Evolutionary conservation across 64 coral and sea anemone genomes (phyloP).

Genomic region (Astreopora myriophthalma): DNA sequence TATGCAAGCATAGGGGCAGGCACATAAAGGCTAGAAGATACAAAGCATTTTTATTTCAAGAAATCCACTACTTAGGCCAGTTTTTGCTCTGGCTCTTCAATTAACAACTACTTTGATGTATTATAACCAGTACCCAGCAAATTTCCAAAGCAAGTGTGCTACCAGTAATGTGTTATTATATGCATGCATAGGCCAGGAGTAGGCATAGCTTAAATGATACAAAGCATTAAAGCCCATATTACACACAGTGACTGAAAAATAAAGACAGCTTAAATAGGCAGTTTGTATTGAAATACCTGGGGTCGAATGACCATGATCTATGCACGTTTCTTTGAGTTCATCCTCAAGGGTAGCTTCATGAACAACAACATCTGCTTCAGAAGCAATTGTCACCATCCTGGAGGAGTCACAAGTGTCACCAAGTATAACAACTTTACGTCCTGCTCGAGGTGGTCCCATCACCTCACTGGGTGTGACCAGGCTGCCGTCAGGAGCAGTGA

Average conservation of each 20-base stretch:
- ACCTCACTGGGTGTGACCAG: constrained; percentile 75
- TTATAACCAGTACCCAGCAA: too few relatives aligned
- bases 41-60: too few relatives aligned
- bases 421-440: constrained; percentile 89
- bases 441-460: constrained; percentile 66
- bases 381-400: constrained; percentile 44
- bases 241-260: not conserved
- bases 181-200: too few relatives aligned
- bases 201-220: too few relatives aligned
- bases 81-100: too few relatives aligned
- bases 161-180: too few relatives aligned
- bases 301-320: constrained; percentile 92
- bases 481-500: constrained; percentile 71
- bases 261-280: not conserved
- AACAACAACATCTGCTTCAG: constrained; percentile 77
- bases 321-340: constrained; percentile 79
- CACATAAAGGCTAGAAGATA: too few relatives aligned
- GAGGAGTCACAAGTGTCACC: constrained; percentile 94
- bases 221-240: too few relatives aligned
- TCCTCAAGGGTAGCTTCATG: constrained; percentile 96
- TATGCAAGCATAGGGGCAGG: too few relatives aligned
- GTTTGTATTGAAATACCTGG: constrained; percentile 62
- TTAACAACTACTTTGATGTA: too few relatives aligned
- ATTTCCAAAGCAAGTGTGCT: too few relatives aligned
- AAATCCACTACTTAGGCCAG: too few relatives aligned